phyloP scores from a whole-genome alignment of 2,797 vertebrate species.

The Paratrypauchen microcephalus region DNA sequence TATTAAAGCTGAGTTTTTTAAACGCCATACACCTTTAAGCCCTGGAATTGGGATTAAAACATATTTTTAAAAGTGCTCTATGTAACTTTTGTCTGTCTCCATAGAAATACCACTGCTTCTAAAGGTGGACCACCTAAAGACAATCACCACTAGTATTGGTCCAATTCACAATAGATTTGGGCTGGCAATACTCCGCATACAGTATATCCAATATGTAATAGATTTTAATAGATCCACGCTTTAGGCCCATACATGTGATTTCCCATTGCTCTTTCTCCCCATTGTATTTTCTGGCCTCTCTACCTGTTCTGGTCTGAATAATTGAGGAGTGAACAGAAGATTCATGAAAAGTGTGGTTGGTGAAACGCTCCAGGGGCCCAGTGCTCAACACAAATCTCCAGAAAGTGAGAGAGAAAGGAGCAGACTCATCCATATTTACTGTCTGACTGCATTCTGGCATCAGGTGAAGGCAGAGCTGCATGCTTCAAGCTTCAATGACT shows the following conservation, averaged over 20 bases:
- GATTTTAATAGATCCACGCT: background rate
- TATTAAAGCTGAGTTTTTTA: too few species aligned
- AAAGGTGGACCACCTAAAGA: too few species aligned
- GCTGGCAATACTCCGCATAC: too few species aligned
- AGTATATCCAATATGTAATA: too few species aligned
- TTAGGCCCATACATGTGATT: conserved; percentile 17
- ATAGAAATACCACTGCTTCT: too few species aligned
- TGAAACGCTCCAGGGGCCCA: conserved; percentile 27
- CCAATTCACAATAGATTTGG: too few species aligned
- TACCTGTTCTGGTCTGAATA: conserved; percentile 56
- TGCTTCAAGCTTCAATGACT: background rate
- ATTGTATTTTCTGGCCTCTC: conserved; percentile 24
- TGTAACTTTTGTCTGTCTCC: too few species aligned
- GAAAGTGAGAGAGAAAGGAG: conserved; percentile 47
- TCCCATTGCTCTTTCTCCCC: conserved; percentile 15
- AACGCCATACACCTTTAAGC: too few species aligned
- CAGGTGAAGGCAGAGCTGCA: conserved; percentile 5
- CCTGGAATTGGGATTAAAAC: too few species aligned
- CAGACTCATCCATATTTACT: conserved; percentile 65
- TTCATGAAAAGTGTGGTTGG: conserved; percentile 54
- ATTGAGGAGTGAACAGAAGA: conserved; percentile 62
- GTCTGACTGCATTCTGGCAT: conserved; percentile 32
- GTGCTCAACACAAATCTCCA: conserved; percentile 52
- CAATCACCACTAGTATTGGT: too few species aligned
- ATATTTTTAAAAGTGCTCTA: too few species aligned